Conservation (phyloP, 92 coral and sea anemone species). For the Phenganax subtilis region DNA sequence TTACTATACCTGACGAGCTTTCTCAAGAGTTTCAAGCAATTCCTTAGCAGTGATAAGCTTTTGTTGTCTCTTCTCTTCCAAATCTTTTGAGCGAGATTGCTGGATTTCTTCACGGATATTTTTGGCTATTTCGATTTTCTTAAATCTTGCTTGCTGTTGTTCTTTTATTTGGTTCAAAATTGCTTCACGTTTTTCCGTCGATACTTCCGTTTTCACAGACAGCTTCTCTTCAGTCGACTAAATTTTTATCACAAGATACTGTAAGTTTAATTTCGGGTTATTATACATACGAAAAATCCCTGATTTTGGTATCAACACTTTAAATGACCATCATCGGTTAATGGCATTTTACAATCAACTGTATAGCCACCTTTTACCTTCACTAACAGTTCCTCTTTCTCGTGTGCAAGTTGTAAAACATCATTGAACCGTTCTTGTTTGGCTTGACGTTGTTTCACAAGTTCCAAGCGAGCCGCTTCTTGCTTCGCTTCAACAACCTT, state of each 20-base stretch:
- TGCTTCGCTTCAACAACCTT: constrained; percentile 66
- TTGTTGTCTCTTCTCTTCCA: constrained; percentile 74
- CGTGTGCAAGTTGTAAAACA: constrained; percentile 57
- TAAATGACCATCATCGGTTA: no score
- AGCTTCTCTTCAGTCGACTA: constrained; percentile 57
- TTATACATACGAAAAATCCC: no score
- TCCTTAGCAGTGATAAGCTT: constrained; percentile 58
- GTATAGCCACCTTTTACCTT: not conserved
- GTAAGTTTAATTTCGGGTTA: no score
- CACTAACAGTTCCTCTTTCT: constrained; percentile 33
- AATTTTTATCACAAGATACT: not conserved
- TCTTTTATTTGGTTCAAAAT: constrained; percentile 63
- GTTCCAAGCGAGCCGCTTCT: constrained; percentile 64
- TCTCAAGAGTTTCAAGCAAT: constrained; percentile 52
- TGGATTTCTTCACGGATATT: constrained; percentile 35
- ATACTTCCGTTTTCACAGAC: constrained; percentile 65
- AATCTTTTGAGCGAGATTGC: constrained; percentile 61
- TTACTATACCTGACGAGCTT: constrained; percentile 44
- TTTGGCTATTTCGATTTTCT: constrained; percentile 36
- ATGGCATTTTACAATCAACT: no score
- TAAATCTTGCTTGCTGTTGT: constrained; percentile 58
- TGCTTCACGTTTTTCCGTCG: constrained; percentile 72
- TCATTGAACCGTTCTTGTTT: constrained; percentile 80
- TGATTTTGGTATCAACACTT: no score
- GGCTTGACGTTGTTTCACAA: constrained; percentile 67